Evolutionary conservation across 2,113 vertebrate genomes (phyloP).

Genomic region (Tursiops truncatus): DNA sequence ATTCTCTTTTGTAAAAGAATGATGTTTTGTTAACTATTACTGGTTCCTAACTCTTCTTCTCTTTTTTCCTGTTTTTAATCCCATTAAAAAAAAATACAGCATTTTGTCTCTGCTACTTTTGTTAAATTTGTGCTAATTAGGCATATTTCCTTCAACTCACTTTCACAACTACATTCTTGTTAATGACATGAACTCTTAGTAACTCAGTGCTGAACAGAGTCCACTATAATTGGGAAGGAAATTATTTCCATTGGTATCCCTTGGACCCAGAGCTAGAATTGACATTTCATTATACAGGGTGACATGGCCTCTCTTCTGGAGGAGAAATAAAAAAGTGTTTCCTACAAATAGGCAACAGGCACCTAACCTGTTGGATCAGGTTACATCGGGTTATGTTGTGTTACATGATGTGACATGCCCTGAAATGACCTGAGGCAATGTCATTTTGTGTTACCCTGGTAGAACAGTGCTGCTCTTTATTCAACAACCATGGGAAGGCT

Average conservation of each 20-base stretch:
- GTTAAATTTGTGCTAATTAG: conserved; percentile 69
- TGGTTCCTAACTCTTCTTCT: background rate
- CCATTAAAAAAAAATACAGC: background rate
- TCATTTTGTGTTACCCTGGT: conserved; percentile 80
- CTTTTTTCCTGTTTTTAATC: background rate
- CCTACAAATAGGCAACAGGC: conserved; percentile 82
- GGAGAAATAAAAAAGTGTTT: conserved; percentile 70
- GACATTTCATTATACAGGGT: conserved; percentile 46
- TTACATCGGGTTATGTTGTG: conserved; percentile 76
- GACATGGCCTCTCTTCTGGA: conserved; percentile 65
- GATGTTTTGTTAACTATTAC: background rate
- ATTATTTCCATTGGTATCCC: conserved; percentile 51
- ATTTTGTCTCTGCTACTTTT: background rate
- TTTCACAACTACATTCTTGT: conserved; percentile 55
- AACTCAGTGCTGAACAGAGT: conserved; percentile 31
- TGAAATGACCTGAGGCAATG: conserved; percentile 83
- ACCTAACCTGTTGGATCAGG: conserved; percentile 82
- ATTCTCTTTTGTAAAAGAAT: background rate
- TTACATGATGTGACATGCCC: conserved; percentile 81
- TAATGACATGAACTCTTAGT: conserved; percentile 19
- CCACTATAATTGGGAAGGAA: conserved; percentile 67
- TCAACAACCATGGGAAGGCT: conserved; percentile 71
- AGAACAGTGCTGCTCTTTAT: conserved; percentile 80
- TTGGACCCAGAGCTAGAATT: conserved; percentile 64
- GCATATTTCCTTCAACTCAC: conserved; percentile 24